A percentile compares a stretch with the other conserved stretches of the same genome.
Evolutionary conservation across 2,113 vertebrate genomes (phyloP).

Genomic region (Scomber japonicus): DNA sequence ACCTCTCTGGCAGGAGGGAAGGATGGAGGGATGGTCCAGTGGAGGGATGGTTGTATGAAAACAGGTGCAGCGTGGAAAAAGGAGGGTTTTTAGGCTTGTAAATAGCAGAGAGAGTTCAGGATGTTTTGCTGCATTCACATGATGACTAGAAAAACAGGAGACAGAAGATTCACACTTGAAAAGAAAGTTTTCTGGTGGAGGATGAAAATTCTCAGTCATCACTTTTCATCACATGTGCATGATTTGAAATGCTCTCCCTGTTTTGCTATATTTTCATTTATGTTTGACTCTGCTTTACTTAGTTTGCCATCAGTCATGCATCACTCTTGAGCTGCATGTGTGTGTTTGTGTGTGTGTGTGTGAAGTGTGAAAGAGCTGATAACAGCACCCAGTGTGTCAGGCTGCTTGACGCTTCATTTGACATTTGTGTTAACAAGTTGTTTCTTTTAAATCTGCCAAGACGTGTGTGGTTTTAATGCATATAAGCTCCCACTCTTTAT

Average conservation of each 20-base stretch:
- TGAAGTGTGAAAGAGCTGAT: conserved; percentile 13
- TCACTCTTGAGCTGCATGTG: background rate
- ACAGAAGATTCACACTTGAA: background rate
- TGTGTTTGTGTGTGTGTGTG: background rate
- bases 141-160: background rate
- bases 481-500: no score
- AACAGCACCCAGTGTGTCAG: background rate
- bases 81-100: background rate
- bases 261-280: background rate
- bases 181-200: background rate
- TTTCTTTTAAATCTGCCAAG: no score
- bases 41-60: conserved; percentile 8
- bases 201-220: background rate
- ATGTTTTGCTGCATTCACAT: background rate
- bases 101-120: background rate
- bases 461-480: background rate
- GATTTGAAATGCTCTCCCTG: background rate
- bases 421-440: no score
- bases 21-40: conserved; percentile 13
- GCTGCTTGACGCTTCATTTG: background rate
- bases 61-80: conserved; percentile 45
- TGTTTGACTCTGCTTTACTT: background rate
- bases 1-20: conserved; percentile 51
- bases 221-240: background rate
- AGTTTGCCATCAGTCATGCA: background rate